A percentile compares a stretch with the other conserved stretches of the same genome.
Conservation (phyloP, 2,888 invertebrate genomes). For the Eledona agricola region DNA sequence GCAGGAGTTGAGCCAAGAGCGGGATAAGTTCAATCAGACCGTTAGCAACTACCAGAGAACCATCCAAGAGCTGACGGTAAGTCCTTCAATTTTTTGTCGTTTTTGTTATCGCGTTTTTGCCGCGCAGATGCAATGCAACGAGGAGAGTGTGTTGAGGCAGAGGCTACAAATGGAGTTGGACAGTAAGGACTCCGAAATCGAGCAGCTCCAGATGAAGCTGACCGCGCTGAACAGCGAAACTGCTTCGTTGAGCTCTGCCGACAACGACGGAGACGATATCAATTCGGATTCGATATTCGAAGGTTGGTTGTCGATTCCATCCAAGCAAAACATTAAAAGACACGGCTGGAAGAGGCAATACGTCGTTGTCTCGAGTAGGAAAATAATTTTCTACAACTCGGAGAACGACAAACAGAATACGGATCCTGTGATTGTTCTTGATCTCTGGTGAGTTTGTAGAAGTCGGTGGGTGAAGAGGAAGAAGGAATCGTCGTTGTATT, state of each 20-base stretch:
- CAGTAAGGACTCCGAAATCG: constrained; percentile 96
- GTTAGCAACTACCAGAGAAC: constrained; percentile 85
- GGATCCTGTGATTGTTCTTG: constrained; percentile 93
- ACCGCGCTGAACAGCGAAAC: constrained; percentile 84
- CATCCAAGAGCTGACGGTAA: constrained; percentile 76
- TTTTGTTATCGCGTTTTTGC: neutral
- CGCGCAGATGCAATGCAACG: constrained; percentile 84
- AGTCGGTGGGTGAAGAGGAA: too few species aligned
- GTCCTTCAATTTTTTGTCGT: constrained; percentile 37
- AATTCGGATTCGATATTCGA: constrained; percentile 83
- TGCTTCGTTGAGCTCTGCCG: constrained; percentile 89
- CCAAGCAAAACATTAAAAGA: constrained; percentile 92
- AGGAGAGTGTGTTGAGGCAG: constrained; percentile 79
- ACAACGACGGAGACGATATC: constrained; percentile 81
- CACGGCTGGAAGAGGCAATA: constrained; percentile 98
- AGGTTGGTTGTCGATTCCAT: constrained; percentile 95
- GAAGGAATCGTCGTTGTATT: constrained; percentile 37
- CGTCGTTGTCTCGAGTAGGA: constrained; percentile 95
- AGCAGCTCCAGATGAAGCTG: constrained; percentile 87
- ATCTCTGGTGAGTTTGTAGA: constrained; percentile 79
- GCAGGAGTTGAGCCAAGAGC: constrained; percentile 92
- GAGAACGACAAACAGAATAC: constrained; percentile 94
- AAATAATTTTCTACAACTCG: constrained; percentile 96
- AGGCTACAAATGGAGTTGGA: constrained; percentile 95
- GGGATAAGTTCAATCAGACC: constrained; percentile 92